A percentile compares a stretch with the other conserved stretches of the same genome.
phyloP scores from a whole-genome alignment of 2,797 vertebrate genomes.

The Falco cherrug region DNA sequence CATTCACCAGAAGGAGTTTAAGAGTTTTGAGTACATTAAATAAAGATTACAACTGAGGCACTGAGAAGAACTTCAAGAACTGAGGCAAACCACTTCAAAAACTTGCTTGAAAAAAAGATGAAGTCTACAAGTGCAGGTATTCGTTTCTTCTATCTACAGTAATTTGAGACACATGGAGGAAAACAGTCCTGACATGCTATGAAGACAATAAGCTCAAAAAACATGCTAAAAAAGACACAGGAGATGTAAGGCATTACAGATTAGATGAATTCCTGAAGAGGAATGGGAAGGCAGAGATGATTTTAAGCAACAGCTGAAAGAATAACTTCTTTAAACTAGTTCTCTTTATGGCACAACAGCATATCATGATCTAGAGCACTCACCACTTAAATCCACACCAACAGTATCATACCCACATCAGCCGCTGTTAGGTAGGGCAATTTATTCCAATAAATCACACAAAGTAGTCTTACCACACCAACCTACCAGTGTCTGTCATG shows the following conservation, averaged over 20 bases:
- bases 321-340: not conserved
- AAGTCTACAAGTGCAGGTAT: not conserved
- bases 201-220: not conserved
- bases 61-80: conserved; percentile 16
- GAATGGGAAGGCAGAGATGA: not conserved
- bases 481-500: rapidly evolving
- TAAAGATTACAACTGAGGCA: conserved; percentile 34
- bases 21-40: conserved; percentile 48
- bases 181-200: not conserved
- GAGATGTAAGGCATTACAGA: not conserved
- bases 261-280: not conserved
- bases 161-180: not conserved
- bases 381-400: not conserved
- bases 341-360: not conserved
- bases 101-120: not conserved
- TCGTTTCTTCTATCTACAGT: not conserved
- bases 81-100: not conserved
- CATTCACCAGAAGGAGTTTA: conserved; percentile 34
- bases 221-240: not conserved
- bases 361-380: not conserved
- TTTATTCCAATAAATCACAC: not conserved
- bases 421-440: not conserved
- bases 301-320: not conserved
- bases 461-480: not conserved
- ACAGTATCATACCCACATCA: not conserved